Evolutionary conservation across 2,113 vertebrate species (phyloP).

Genomic region (Ictalurus furcatus): DNA sequence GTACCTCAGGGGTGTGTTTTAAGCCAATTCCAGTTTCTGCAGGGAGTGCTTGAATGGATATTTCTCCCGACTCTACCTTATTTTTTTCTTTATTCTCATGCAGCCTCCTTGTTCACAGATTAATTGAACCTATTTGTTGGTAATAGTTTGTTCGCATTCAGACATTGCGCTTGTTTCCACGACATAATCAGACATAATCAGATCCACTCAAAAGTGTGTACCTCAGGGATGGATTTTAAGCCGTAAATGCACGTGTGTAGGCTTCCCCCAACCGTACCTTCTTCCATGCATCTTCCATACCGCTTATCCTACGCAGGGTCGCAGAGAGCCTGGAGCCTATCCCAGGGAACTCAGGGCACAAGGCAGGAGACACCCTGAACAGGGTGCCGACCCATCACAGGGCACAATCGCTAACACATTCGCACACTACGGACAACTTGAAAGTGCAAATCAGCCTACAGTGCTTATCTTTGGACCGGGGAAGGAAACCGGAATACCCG

Average conservation of each 20-base stretch:
- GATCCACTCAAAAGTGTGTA: neutral
- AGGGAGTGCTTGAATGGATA: neutral
- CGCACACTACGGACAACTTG: no score
- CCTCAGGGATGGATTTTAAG: constrained; percentile 15
- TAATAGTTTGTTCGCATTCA: neutral
- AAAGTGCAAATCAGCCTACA: no score
- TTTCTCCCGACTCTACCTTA: neutral
- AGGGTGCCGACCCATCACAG: no score
- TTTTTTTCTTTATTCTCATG: neutral
- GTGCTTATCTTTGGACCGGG: no score
- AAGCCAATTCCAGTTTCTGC: neutral
- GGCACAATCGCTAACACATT: no score
- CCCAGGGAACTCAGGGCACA: no score
- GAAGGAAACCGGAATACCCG: no score
- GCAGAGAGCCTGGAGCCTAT: no score
- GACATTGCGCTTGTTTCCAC: constrained; percentile 9
- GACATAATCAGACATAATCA: constrained; percentile 6
- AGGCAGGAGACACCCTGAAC: no score
- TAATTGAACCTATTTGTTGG: neutral
- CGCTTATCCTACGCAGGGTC: no score
- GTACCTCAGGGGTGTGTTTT: constrained; percentile 34
- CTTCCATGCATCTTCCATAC: no score
- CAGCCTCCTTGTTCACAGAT: neutral
- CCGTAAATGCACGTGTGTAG: neutral
- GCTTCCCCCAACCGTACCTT: neutral